Evolutionary conservation across 2,888 invertebrate genomes (phyloP).

Genomic region (Bellardia bayeri): DNA sequence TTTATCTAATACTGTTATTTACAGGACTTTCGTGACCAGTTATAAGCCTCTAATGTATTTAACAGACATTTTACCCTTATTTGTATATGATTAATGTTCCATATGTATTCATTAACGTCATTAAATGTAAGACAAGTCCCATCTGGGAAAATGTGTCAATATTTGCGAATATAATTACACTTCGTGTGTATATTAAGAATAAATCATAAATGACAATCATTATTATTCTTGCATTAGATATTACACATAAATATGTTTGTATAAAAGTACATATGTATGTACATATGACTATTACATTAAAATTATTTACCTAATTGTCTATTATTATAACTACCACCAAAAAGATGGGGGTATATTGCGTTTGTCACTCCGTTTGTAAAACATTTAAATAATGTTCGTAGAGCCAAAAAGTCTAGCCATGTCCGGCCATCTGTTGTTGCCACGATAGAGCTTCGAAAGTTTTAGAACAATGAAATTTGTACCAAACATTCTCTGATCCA

Average conservation of each 20-base stretch:
- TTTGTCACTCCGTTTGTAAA: no score
- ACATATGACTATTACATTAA: neutral
- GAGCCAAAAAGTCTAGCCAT: no score
- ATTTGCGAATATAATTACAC: conserved; percentile 54
- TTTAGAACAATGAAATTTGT: no score
- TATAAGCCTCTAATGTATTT: no score
- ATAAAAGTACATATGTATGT: neutral
- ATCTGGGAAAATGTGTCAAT: conserved; percentile 50
- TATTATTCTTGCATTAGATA: conserved; percentile 11
- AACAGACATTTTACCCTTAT: neutral
- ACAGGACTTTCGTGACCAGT: no score
- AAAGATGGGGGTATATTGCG: no score
- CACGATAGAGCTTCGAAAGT: no score
- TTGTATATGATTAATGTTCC: conserved; percentile 24
- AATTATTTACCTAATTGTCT: neutral
- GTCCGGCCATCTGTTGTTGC: no score
- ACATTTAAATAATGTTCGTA: no score
- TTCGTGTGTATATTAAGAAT: conserved; percentile 5
- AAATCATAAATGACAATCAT: neutral
- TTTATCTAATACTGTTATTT: no score
- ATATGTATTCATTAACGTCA: conserved; percentile 15
- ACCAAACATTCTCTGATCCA: no score
- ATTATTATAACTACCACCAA: neutral
- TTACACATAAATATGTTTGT: neutral
- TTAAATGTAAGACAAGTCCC: conserved; percentile 17